Conservation (phyloP, 2,888 invertebrate genomes). For the Dicranocentrus wangi region DNA sequence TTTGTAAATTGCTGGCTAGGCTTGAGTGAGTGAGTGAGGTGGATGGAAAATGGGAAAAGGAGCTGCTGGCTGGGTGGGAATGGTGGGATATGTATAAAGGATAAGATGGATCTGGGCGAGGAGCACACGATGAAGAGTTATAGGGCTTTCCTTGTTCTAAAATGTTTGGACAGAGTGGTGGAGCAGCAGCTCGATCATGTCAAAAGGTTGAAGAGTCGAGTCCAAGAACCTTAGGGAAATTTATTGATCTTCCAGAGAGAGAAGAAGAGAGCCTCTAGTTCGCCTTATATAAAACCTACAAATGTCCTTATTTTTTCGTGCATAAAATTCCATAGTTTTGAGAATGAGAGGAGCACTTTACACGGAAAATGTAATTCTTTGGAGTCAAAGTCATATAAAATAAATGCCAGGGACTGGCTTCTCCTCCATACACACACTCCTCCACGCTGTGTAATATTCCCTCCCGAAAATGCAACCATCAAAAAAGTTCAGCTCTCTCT, state of each 20-base stretch:
- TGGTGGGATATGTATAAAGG: too few species aligned
- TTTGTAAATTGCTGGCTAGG: not conserved
- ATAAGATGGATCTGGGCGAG: not conserved
- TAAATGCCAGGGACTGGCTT: constrained; percentile 9
- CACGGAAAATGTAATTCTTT: constrained; percentile 8
- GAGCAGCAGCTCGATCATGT: not conserved
- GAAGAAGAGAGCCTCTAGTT: not conserved
- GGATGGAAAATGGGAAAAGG: too few species aligned
- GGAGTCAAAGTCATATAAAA: constrained; percentile 4
- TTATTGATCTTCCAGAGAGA: constrained; percentile 10
- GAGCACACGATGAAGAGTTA: not conserved
- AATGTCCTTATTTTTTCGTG: too few species aligned
- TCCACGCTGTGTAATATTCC: too few species aligned
- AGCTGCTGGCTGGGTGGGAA: too few species aligned
- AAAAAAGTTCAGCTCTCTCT: too few species aligned
- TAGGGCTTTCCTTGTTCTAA: not conserved
- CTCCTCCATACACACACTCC: too few species aligned
- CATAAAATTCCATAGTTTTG: not conserved
- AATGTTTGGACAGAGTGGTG: not conserved
- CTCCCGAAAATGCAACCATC: too few species aligned
- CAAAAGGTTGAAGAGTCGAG: constrained; percentile 25
- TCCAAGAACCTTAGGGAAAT: constrained; percentile 12
- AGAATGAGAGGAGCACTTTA: not conserved
- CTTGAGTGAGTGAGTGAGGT: too few species aligned
- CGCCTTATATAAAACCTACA: too few species aligned